Evolutionary conservation across 2,888 invertebrate species (phyloP).

Genomic region (Matsumyia berberina): DNA sequence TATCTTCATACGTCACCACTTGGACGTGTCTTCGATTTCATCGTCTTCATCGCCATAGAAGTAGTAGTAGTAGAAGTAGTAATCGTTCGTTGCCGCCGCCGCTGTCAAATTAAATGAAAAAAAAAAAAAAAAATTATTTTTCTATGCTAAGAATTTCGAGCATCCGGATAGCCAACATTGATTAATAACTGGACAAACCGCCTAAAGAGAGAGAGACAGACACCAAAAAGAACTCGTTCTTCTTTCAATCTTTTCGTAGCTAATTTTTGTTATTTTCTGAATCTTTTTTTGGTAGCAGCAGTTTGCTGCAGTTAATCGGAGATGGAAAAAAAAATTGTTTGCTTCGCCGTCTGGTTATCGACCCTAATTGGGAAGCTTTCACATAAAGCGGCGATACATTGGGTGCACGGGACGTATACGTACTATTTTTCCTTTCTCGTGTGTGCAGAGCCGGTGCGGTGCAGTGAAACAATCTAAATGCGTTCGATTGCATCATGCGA

Average conservation of each 20-base stretch:
- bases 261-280: conserved; percentile 28
- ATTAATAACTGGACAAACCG: conserved; percentile 68
- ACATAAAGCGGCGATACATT: background rate
- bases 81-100: background rate
- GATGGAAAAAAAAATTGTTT: background rate
- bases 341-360: conserved; percentile 47
- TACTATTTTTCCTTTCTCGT: conserved; percentile 19
- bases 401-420: conserved; percentile 54
- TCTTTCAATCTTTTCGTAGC: conserved; percentile 7
- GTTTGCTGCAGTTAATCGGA: conserved; percentile 10
- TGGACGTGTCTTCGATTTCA: background rate
- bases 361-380: conserved; percentile 42
- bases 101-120: background rate
- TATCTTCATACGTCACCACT: conserved; percentile 4
- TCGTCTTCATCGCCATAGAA: background rate
- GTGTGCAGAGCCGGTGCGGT: background rate
- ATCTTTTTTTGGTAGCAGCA: background rate
- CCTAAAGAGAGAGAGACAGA: background rate
- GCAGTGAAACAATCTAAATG: conserved; percentile 62
- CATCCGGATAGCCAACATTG: conserved; percentile 60
- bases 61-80: conserved; percentile 2
- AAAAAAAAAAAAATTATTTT: no score
- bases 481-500: conserved; percentile 73
- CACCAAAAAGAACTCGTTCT: conserved; percentile 31
- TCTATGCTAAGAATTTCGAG: conserved; percentile 68